These are phyloP conservation scores for Sander vitreus DNA, from an alignment of 2,113 vertebrate species.

Conservation along the genomic window DNA sequence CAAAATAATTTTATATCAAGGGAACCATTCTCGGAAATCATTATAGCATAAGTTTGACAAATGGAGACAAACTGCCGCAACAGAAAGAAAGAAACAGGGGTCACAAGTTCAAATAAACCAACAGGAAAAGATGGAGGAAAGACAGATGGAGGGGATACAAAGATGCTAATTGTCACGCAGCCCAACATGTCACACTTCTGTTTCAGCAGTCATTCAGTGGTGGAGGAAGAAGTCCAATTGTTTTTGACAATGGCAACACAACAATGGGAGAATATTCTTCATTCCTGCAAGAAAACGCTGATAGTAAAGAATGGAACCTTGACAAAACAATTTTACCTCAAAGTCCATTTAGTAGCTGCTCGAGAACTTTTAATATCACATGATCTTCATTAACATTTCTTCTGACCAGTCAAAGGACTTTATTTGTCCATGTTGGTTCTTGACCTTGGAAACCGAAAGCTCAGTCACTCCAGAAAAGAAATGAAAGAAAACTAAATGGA, in stretches of 20 bases:
- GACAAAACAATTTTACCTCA: neutral
- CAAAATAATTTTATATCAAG: neutral
- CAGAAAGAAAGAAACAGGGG: neutral
- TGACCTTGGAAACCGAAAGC: neutral
- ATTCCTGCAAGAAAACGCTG: neutral
- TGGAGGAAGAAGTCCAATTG: neutral
- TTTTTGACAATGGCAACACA: neutral
- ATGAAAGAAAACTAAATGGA: neutral
- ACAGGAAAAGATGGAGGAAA: neutral
- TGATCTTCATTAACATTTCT: neutral
- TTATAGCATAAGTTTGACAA: neutral
- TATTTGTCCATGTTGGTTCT: neutral
- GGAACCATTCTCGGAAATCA: neutral
- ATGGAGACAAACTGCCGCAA: neutral
- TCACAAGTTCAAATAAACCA: neutral
- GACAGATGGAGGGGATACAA: slow-evolving; percentile 9
- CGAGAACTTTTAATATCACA: neutral
- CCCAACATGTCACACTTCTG: neutral
- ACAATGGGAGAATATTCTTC: neutral
- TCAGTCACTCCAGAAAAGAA: too few species aligned
- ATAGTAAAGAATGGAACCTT: neutral
- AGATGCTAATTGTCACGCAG: slow-evolving; percentile 1
- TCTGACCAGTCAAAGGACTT: too few species aligned
- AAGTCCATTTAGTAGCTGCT: neutral
- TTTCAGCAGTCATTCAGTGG: neutral